These are phyloP conservation scores for Peromyscus maniculatus DNA, from an alignment of 2,113 vertebrate species.

Conservation along the genomic window DNA sequence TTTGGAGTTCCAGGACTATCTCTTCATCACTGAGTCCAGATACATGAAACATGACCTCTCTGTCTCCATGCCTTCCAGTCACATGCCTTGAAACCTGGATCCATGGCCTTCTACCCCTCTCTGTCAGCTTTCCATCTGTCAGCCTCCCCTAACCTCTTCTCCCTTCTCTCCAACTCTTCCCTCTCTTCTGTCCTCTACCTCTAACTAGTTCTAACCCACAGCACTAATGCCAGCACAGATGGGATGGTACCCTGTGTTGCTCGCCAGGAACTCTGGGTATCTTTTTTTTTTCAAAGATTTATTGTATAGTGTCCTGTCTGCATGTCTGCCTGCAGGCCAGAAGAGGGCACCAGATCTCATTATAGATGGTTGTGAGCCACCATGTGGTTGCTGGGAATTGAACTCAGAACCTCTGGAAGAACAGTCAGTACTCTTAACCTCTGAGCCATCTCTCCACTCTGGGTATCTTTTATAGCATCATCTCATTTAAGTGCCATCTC, in stretches of 20 bases:
- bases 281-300: background rate
- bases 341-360: too few species aligned
- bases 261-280: background rate
- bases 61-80: background rate
- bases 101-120: background rate
- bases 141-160: background rate
- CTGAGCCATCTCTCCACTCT: too few species aligned
- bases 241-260: fast-evolving
- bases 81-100: background rate
- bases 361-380: too few species aligned
- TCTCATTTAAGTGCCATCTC: background rate
- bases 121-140: background rate
- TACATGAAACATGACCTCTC: background rate
- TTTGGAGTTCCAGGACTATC: background rate
- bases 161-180: too few species aligned
- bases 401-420: too few species aligned
- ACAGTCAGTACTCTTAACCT: too few species aligned
- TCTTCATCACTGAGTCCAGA: background rate
- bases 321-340: too few species aligned
- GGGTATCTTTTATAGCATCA: background rate
- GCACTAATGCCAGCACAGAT: fast-evolving
- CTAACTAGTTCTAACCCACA: background rate
- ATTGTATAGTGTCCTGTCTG: too few species aligned
- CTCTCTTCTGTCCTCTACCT: background rate
- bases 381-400: too few species aligned